Base-by-base conservation (phyloP, 1,140 invertebrate genomes). In the Hypsibius dujardini region DNA sequence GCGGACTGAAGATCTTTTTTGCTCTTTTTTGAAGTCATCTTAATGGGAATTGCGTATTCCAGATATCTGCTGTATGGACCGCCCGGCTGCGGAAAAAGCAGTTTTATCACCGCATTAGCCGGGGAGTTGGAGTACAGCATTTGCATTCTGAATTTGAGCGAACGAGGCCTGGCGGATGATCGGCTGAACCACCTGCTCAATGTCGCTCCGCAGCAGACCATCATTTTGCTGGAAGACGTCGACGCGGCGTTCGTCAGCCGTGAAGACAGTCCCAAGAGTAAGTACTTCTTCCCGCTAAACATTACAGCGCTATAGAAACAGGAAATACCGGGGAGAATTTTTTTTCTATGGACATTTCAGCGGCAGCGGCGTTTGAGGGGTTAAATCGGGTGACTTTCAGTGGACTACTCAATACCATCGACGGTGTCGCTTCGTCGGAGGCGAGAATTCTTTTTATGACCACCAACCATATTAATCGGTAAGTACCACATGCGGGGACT, bases 51-150 rank as follows among this genome's bases (percentile, higher is more conserved):
- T 56, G 50, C 45, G 7, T 42, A 3, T 67, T 67, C 3, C 62
- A 67, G 62, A 1, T 99, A 99, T 81, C 82, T 98, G 46, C 80
- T 98, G 0, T 84, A 97, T 81, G 95, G 95, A 1, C 95, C 95
- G 15, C 95, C 95, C 1, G 96, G 95, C 15, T 97, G 93, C 83
- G 94, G 95, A 12, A 98, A 98, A 84, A 95, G 92, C 1, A 96
- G 92, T 50, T 97, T 90, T 77, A 98, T 98, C 72, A 93, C 89
- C 74, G 92, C 92, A 1, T 80, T 96, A 71, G 93, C 92, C 71
- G 94, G 92, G n/a, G 87, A 95, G 82, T 79, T 98, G 62, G 90
- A 96, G 75, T 93, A 92, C 79, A 89, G 90, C 72, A 97, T 99
- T 74, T 98, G 95, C 81, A 86, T 98, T 15, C 80, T 99, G 47